Evolutionary conservation across 2,888 invertebrate genomes (phyloP).

Genomic region (Rhamphomyia laevipes): DNA sequence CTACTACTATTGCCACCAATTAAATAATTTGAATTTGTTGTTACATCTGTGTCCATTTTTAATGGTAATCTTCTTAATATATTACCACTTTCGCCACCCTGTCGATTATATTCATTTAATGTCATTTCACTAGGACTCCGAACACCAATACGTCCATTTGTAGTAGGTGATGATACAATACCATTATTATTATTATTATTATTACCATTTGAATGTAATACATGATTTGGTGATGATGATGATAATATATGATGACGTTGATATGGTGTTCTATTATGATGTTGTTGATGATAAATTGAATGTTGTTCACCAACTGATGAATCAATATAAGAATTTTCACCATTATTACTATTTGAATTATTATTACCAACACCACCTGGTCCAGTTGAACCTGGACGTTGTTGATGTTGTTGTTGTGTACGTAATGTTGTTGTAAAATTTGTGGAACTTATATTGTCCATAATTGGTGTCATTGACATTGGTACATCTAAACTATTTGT

Average conservation of each 20-base stretch:
- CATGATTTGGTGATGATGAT: slow-evolving; percentile 19
- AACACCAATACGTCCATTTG: slow-evolving; percentile 15
- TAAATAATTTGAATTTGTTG: slow-evolving; percentile 21
- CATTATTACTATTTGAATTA: slow-evolving; percentile 9
- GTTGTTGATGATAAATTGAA: slow-evolving; percentile 17
- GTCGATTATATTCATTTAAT: slow-evolving; percentile 34
- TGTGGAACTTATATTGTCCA: slow-evolving; percentile 17
- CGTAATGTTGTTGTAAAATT: slow-evolving; percentile 8
- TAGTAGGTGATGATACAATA: slow-evolving; percentile 14
- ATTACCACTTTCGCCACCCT: slow-evolving; percentile 26
- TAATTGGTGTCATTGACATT: slow-evolving; percentile 21
- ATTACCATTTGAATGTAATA: neutral
- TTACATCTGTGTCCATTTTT: slow-evolving; percentile 27
- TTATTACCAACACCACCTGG: neutral
- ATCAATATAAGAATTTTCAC: slow-evolving; percentile 1
- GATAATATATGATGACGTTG: slow-evolving; percentile 11
- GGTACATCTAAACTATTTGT: slow-evolving; percentile 23
- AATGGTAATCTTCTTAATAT: slow-evolving; percentile 28
- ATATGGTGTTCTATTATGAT: neutral
- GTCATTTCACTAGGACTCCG: slow-evolving; percentile 35
- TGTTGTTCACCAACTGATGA: slow-evolving; percentile 1
- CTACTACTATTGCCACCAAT: slow-evolving; percentile 15
- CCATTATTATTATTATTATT: neutral
- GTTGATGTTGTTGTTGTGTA: slow-evolving; percentile 9
- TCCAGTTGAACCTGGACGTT: neutral